Conservation (phyloP, 2,113 vertebrate genomes). For the Cryptotis parvus region DNA sequence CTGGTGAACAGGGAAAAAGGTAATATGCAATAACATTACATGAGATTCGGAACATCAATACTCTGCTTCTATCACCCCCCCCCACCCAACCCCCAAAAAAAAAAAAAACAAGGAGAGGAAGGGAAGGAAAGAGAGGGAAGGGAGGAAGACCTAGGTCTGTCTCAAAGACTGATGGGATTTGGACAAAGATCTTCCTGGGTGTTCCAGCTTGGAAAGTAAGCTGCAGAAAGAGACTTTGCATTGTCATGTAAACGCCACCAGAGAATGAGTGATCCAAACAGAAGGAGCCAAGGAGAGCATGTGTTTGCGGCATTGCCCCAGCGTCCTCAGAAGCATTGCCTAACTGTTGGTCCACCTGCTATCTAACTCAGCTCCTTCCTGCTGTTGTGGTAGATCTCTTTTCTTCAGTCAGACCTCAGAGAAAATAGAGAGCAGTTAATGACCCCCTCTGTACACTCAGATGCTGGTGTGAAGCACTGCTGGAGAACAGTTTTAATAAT, state of each 20-base stretch:
- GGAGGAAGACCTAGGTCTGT: background rate
- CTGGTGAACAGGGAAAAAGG: too few relatives aligned
- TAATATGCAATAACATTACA: too few relatives aligned
- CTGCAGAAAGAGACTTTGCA: background rate
- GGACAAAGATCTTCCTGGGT: background rate
- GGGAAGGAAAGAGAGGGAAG: background rate
- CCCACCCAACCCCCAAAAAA: too few relatives aligned
- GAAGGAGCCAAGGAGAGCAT: background rate
- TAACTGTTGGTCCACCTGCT: background rate
- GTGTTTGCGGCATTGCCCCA: background rate
- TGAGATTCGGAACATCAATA: too few relatives aligned
- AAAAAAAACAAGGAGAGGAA: too few relatives aligned
- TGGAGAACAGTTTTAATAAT: slow-evolving; percentile 66
- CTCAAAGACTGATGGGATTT: background rate
- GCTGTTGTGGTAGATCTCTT: slow-evolving; percentile 9
- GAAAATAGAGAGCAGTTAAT: slow-evolving; percentile 29
- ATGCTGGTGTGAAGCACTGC: slow-evolving; percentile 13
- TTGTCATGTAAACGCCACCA: background rate
- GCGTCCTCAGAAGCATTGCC: background rate
- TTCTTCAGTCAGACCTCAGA: slow-evolving; percentile 13
- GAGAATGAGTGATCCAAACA: background rate
- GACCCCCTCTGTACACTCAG: background rate
- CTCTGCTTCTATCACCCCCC: too few relatives aligned
- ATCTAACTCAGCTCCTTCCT: slow-evolving; percentile 30
- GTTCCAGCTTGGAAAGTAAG: background rate